These are phyloP conservation scores for Drosophila engyochracea DNA, from an alignment of 2,888 invertebrate genomes.

Conservation along the genomic window DNA sequence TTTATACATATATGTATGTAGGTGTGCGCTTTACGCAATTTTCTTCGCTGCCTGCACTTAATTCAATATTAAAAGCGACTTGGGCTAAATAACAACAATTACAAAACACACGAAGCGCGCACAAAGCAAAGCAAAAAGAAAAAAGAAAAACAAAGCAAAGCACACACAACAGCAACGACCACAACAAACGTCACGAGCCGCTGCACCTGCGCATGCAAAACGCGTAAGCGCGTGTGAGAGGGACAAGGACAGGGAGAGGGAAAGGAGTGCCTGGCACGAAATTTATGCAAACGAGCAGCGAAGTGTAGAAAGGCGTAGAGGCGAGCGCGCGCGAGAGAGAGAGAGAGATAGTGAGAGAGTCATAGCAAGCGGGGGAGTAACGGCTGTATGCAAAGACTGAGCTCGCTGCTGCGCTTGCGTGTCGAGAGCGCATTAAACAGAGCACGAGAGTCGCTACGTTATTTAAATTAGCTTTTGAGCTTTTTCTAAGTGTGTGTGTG, in stretches of 20 bases:
- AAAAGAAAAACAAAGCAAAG: conserved; percentile 5
- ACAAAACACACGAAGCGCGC: conserved; percentile 68
- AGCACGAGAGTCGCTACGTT: conserved; percentile 60
- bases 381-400: conserved; percentile 61
- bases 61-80: conserved; percentile 57
- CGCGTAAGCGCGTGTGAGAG: conserved; percentile 37
- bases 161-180: conserved; percentile 9
- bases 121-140: conserved; percentile 28
- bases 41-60: conserved; percentile 24
- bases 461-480: conserved; percentile 71
- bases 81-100: conserved; percentile 76
- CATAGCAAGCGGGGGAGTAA: conserved; percentile 4
- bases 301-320: conserved; percentile 79
- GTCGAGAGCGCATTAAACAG: conserved; percentile 72
- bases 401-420: conserved; percentile 68
- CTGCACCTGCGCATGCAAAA: conserved; percentile 75
- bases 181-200: conserved; percentile 65
- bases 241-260: conserved; percentile 9
- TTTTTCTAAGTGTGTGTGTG: conserved; percentile 2
- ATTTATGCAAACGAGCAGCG: conserved; percentile 82
- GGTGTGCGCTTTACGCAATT: conserved; percentile 74
- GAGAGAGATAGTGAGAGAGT: conserved; percentile 18
- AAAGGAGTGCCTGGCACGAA: conserved; percentile 72
- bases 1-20: not conserved
- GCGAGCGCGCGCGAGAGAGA: conserved; percentile 2